These are phyloP conservation scores for Linepithema humile DNA, from an alignment of 1,140 invertebrate species.

Conservation along the genomic window DNA sequence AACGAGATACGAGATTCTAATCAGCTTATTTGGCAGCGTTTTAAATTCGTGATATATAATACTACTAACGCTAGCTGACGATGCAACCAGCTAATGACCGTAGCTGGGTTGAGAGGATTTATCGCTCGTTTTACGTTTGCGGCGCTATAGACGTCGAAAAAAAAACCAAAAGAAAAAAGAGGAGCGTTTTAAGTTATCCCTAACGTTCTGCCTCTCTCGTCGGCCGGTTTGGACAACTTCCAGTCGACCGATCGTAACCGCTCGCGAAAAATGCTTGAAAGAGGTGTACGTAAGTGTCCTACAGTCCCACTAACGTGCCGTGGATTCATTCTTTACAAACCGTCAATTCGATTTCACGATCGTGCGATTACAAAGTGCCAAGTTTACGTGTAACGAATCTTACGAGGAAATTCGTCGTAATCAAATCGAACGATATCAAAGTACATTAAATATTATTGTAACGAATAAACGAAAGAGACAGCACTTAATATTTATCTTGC, in stretches of 20 bases:
- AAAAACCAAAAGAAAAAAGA: conserved; percentile 8
- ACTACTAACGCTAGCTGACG: conserved; percentile 58
- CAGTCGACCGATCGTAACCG: conserved; percentile 57
- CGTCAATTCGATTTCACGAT: conserved; percentile 4
- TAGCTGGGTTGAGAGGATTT: conserved; percentile 59
- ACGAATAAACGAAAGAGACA: neutral
- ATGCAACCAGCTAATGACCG: conserved; percentile 67
- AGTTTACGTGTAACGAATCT: neutral
- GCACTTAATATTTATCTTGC: neutral
- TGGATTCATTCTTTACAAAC: conserved; percentile 11
- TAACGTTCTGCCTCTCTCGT: conserved; percentile 29
- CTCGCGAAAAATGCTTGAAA: conserved; percentile 13
- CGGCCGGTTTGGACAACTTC: conserved; percentile 65
- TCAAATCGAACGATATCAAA: neutral
- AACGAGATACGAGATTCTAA: conserved; percentile 38
- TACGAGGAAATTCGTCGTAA: neutral
- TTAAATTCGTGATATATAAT: conserved; percentile 65
- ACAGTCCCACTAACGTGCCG: conserved; percentile 28
- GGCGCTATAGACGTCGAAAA: neutral
- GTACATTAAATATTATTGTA: neutral
- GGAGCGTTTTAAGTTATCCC: conserved; percentile 43
- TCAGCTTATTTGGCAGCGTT: conserved; percentile 67
- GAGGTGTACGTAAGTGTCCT: conserved; percentile 31
- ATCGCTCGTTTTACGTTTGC: conserved; percentile 59
- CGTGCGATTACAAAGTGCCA: neutral